Evolutionary conservation across 2,113 vertebrate genomes (phyloP), one percentile per base, ranked within the genome.

Genomic region (Crotalus helleri): DNA sequence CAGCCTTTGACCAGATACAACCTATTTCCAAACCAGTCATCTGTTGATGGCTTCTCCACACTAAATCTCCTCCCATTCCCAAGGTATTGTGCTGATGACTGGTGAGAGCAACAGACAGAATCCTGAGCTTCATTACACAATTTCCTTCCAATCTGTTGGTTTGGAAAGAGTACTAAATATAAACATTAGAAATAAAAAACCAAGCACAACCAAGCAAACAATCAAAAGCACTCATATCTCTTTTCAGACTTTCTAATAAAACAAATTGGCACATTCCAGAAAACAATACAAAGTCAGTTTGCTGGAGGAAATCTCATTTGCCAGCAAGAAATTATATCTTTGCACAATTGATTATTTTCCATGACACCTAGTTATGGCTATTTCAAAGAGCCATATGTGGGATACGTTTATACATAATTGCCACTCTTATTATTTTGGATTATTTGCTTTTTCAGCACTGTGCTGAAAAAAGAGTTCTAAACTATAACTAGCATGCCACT

Each of bases 291-390:
- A 94, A 53, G 54, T 93, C 93, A 95, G 94, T 91, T 95, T 94
- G 93, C 96, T 96, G 95, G 95, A 91, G 85, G 69, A 91, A 96
- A 94, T 26, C 87, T 57, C 93, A 95, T 96, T 96, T 97, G 91
- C 93, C 90, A 92, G 90, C 89, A 95, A 96, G 55, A 96, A 96
- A 95, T 89, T 10, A 87, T 89, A 91, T 96, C 10, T 21, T 90
- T 94, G 91, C 89, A 17, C 89, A 93, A 89, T 10, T 93, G 92
- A 58, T 95, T 93, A 81, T 88, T 94, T 74, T 90, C 90, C 1
- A 87, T 69, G 44, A 6, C 87, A 93, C 85, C 74, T 57, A 85
- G 55, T 94, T 94, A 94, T 94, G 92, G 64, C 46, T 94, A 85
- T 95, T 95, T 92, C 94, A 91, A 39, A 49, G 29, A 0, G 17